Evolutionary conservation across 1,140 invertebrate species (phyloP).

Genomic region (Latrodectus geometricus): DNA sequence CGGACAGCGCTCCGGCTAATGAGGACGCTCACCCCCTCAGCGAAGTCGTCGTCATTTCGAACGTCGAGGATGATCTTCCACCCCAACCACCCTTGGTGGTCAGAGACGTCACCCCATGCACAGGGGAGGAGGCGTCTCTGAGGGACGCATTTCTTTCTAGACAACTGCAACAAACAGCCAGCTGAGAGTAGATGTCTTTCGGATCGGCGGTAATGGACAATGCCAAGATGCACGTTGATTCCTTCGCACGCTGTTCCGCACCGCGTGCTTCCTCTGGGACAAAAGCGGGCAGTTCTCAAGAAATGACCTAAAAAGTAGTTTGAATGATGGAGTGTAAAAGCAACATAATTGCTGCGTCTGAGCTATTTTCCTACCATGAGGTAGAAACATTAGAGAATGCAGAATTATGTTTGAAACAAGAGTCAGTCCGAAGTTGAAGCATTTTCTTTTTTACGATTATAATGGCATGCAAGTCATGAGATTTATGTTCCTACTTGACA

Average conservation of each 20-base stretch:
- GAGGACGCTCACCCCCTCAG: conserved; percentile 22
- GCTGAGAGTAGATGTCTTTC: conserved; percentile 8
- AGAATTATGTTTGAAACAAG: background rate
- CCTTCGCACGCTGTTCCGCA: background rate
- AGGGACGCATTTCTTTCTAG: conserved; percentile 32
- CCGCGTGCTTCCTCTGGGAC: background rate
- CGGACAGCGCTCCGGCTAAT: conserved; percentile 25
- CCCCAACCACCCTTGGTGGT: conserved; percentile 9
- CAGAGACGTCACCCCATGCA: conserved; percentile 8
- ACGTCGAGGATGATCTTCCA: conserved; percentile 29
- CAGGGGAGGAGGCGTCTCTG: conserved; percentile 19
- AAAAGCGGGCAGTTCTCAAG: background rate
- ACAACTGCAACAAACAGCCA: conserved; percentile 43
- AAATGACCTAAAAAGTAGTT: background rate
- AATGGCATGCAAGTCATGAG: background rate
- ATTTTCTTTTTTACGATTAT: background rate
- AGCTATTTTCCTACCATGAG: background rate
- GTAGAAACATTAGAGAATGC: too few relatives aligned
- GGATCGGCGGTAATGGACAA: background rate
- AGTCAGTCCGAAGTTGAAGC: background rate
- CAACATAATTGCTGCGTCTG: background rate
- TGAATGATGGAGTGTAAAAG: background rate
- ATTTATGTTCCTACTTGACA: too few relatives aligned
- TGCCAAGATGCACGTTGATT: background rate
- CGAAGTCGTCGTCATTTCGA: conserved; percentile 40